Evolutionary conservation across 2,113 vertebrate species (phyloP).

Genomic region (Rattus rattus): DNA sequence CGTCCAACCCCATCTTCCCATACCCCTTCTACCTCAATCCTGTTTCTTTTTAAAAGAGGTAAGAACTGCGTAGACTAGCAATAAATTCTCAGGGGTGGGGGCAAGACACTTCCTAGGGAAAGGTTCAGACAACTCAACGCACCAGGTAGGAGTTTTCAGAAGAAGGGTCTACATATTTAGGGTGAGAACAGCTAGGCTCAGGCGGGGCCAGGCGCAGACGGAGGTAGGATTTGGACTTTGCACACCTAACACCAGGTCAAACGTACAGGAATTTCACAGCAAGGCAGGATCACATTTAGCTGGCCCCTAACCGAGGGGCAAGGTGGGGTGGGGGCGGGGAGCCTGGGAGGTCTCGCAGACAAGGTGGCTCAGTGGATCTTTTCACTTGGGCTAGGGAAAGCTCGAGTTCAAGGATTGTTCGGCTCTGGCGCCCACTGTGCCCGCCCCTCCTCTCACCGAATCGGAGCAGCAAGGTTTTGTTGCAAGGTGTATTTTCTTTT

Average conservation of each 20-base stretch:
- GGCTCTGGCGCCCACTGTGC: slow-evolving; percentile 48
- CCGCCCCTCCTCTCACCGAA: slow-evolving; percentile 62
- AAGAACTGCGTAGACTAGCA: slow-evolving; percentile 69
- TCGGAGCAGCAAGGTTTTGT: slow-evolving; percentile 71
- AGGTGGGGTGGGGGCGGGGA: slow-evolving; percentile 35
- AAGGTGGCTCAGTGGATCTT: slow-evolving; percentile 31
- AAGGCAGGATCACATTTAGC: slow-evolving; percentile 79
- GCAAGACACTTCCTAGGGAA: slow-evolving; percentile 36
- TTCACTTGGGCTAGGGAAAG: slow-evolving; percentile 56
- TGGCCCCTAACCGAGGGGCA: slow-evolving; percentile 60
- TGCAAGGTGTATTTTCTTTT: slow-evolving; percentile 77
- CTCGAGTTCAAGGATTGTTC: slow-evolving; percentile 55
- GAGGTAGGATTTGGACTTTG: slow-evolving; percentile 80
- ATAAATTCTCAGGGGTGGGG: slow-evolving; percentile 52
- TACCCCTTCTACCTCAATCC: slow-evolving; percentile 40
- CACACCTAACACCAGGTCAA: slow-evolving; percentile 81
- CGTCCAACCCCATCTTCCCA: slow-evolving; percentile 28
- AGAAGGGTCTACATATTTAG: slow-evolving; percentile 59
- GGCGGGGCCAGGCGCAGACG: slow-evolving; percentile 68
- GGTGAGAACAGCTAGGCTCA: slow-evolving; percentile 48
- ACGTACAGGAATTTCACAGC: slow-evolving; percentile 79
- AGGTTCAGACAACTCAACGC: slow-evolving; percentile 69
- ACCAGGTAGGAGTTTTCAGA: slow-evolving; percentile 69
- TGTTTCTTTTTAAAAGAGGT: slow-evolving; percentile 1
- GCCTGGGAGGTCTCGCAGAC: slow-evolving; percentile 23